Percentiles rank a stretch among this genome's conserved stretches.
phyloP scores from a whole-genome alignment of 1,140 invertebrate species.

The Trachymyrmex cornetzi region DNA sequence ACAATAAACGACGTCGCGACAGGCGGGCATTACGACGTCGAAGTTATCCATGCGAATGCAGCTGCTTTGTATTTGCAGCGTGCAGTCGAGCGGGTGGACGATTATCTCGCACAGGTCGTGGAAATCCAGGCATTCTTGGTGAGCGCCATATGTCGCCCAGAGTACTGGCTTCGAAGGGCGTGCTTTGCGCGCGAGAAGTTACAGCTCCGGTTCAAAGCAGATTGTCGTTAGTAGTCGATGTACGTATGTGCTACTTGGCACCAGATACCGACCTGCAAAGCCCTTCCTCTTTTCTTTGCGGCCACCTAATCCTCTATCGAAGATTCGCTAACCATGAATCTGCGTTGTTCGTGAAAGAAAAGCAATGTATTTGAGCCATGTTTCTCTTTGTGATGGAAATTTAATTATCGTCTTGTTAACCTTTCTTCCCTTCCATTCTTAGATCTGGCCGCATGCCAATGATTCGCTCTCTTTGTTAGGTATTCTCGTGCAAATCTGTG shows the following conservation, averaged over 20 bases:
- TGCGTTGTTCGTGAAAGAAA: background rate
- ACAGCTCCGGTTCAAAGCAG: slow-evolving; percentile 57
- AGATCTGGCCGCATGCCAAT: slow-evolving; percentile 25
- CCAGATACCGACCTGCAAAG: slow-evolving; percentile 29
- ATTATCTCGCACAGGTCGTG: slow-evolving; percentile 68
- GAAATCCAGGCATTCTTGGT: slow-evolving; percentile 74
- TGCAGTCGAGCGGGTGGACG: slow-evolving; percentile 52
- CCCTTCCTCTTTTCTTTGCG: background rate
- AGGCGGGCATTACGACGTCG: slow-evolving; percentile 22
- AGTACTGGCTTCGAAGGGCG: background rate
- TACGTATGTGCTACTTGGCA: slow-evolving; percentile 38
- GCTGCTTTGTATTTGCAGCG: slow-evolving; percentile 76
- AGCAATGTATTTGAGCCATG: slow-evolving; percentile 2
- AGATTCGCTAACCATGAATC: slow-evolving; percentile 7
- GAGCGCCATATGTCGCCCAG: slow-evolving; percentile 73
- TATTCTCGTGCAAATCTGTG: background rate
- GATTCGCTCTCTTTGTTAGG: slow-evolving; percentile 9
- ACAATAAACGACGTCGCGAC: slow-evolving; percentile 12
- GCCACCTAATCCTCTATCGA: background rate
- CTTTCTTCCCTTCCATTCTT: background rate
- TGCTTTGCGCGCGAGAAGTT: slow-evolving; percentile 51
- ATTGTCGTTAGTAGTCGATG: slow-evolving; percentile 39
- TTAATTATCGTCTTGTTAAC: slow-evolving; percentile 38
- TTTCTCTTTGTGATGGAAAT: slow-evolving; percentile 33
- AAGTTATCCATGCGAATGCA: slow-evolving; percentile 72